Evolutionary conservation across 1,140 invertebrate species (phyloP).

Genomic region (Hormaphis cornu): DNA sequence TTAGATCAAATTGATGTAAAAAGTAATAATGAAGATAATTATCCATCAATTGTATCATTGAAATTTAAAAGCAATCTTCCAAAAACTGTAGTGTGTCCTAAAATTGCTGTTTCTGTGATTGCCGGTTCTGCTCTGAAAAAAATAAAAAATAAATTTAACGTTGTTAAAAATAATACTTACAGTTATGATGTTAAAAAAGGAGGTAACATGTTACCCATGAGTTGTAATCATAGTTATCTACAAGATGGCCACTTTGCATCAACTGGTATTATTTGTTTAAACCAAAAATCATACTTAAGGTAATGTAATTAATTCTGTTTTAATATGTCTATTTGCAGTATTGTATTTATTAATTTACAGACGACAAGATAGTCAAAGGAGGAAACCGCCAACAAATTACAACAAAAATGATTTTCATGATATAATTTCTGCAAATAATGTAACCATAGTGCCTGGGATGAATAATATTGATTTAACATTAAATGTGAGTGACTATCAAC

Average conservation of each 20-base stretch:
- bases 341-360: background rate
- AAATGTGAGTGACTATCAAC: background rate
- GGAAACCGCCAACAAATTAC: background rate
- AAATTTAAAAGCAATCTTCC: conserved; percentile 20
- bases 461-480: conserved; percentile 10
- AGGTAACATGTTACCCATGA: conserved; percentile 13
- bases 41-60: background rate
- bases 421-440: conserved; percentile 4
- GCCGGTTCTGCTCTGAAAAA: background rate
- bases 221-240: conserved; percentile 20
- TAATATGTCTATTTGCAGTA: background rate
- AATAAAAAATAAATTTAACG: conserved; percentile 6
- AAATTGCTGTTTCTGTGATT: conserved; percentile 5
- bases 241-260: conserved; percentile 27
- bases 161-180: background rate
- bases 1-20: conserved; percentile 17
- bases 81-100: conserved; percentile 10
- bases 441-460: background rate
- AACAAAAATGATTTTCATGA: conserved; percentile 22
- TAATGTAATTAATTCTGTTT: background rate
- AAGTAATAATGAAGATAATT: conserved; percentile 2
- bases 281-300: conserved; percentile 18
- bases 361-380: conserved; percentile 15
- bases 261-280: conserved; percentile 18
- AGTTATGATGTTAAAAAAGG: conserved; percentile 13